Percentiles rank a stretch among this genome's conserved stretches.
Evolutionary conservation across 2,888 invertebrate species (phyloP).

Genomic region (Barypeithes pellucidus): DNA sequence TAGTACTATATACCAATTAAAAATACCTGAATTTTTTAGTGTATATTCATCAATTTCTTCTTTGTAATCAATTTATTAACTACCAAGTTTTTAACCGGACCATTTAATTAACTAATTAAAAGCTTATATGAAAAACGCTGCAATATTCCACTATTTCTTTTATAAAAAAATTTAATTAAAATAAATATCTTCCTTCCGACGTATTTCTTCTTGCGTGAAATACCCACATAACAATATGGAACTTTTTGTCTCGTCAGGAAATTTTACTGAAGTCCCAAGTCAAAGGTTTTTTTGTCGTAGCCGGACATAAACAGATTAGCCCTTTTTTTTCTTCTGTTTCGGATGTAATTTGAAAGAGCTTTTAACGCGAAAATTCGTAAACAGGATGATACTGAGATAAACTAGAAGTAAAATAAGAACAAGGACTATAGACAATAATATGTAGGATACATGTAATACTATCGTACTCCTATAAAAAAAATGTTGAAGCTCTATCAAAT

Average conservation of each 20-base stretch:
- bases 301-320: slow-evolving; percentile 13
- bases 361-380: slow-evolving; percentile 1
- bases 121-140: background rate
- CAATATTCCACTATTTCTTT: background rate
- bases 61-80: too few relatives aligned
- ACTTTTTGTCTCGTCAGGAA: slow-evolving; percentile 13
- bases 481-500: too few relatives aligned
- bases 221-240: slow-evolving; percentile 4
- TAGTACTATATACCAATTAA: too few relatives aligned
- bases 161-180: slow-evolving; percentile 3
- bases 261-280: slow-evolving; percentile 13
- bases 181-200: background rate
- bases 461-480: too few relatives aligned
- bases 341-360: slow-evolving; percentile 7
- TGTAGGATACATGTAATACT: too few relatives aligned
- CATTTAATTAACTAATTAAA: too few relatives aligned
- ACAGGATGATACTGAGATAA: background rate
- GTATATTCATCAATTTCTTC: too few relatives aligned
- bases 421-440: too few relatives aligned
- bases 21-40: too few relatives aligned
- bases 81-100: too few relatives aligned
- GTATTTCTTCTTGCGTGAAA: background rate
- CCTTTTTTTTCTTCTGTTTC: slow-evolving; percentile 6
- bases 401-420: background rate
- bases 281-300: slow-evolving; percentile 3